phyloP scores from a whole-genome alignment of 2,113 vertebrate species.

The Rhynchomys soricoides region DNA sequence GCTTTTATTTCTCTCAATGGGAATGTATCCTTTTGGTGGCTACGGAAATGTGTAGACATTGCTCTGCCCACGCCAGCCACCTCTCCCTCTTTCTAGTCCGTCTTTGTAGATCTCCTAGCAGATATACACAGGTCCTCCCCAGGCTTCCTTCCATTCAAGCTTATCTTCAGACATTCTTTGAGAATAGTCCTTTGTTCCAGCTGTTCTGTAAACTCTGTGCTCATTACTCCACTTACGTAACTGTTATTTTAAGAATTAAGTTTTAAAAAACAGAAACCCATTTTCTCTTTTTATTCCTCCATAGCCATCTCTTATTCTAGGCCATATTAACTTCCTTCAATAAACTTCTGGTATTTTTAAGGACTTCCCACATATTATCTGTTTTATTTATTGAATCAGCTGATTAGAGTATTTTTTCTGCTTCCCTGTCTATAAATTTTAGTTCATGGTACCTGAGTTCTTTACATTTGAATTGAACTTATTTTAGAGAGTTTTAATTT shows the following conservation, averaged over 20 bases:
- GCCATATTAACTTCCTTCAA: neutral
- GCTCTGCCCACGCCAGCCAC: neutral
- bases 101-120: neutral
- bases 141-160: neutral
- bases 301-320: neutral
- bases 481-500: neutral
- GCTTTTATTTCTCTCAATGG: neutral
- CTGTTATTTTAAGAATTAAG: neutral
- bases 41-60: neutral
- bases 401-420: neutral
- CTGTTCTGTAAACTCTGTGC: neutral
- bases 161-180: neutral
- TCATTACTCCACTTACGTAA: neutral
- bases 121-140: rapidly evolving
- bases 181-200: neutral
- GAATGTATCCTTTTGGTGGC: neutral
- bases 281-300: neutral
- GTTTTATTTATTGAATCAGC: neutral
- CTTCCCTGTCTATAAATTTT: neutral
- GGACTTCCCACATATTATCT: neutral
- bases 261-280: neutral
- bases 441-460: neutral
- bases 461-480: neutral
- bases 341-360: neutral
- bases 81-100: neutral